phyloP scores from a whole-genome alignment of 2,797 vertebrate genomes.

The Acanthornis magna region DNA sequence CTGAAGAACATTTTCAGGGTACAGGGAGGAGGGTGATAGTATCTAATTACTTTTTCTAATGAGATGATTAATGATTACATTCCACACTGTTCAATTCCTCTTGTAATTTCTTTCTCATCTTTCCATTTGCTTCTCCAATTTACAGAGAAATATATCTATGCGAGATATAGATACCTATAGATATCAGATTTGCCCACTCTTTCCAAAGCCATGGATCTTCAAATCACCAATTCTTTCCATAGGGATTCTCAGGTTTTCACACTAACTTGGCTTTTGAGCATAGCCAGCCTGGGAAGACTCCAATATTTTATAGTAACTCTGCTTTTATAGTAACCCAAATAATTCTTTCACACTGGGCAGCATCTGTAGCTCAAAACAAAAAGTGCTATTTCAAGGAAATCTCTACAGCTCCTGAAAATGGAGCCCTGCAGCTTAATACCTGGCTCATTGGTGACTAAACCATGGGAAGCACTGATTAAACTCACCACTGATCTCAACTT shows the following conservation, averaged over 20 bases:
- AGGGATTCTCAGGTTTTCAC: neutral
- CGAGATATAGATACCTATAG: neutral
- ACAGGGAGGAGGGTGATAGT: too few species aligned
- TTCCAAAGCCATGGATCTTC: neutral
- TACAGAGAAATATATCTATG: neutral
- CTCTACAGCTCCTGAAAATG: neutral
- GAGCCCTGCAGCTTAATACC: neutral
- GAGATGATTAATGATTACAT: neutral
- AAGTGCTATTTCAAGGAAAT: neutral
- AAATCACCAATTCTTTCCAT: neutral
- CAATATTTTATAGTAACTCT: neutral
- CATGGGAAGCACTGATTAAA: neutral
- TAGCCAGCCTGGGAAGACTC: neutral
- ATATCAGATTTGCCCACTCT: neutral
- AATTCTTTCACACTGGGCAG: neutral
- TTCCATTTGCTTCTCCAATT: neutral
- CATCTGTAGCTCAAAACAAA: neutral
- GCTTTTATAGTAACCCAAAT: neutral
- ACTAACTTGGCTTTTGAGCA: neutral
- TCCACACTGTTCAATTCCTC: neutral
- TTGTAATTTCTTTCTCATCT: neutral
- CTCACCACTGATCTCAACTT: neutral
- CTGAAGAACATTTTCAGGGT: neutral
- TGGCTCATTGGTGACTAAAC: neutral
- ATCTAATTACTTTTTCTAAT: neutral